Evolutionary conservation across 2,888 invertebrate genomes (phyloP), one percentile per base, ranked within the genome.

Genomic region (Aphelenchoides bicaudatus): DNA sequence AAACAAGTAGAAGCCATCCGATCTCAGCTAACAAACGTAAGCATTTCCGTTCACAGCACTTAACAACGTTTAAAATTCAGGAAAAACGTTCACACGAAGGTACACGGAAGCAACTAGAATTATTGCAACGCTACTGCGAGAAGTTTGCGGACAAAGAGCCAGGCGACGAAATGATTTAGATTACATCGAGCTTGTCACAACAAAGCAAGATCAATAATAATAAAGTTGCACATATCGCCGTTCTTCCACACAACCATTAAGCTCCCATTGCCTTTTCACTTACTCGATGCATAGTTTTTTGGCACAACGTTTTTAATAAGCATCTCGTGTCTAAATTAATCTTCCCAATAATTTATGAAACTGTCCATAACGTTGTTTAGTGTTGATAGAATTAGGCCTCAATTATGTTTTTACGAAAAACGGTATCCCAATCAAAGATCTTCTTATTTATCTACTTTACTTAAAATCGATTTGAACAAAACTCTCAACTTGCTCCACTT

Each of bases 11-110:
- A 68, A 19, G 54, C 59, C 10, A 39, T 69, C 29, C 47, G 49
- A 3, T 43, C 68, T 21, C 62, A 65, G 49, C 57, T 68, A 8
- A 47, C 59, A 8, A 54, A 43, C 53, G 68, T 71, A 54, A 31
- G 62, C 37, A 8, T 29, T 37, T 6, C 19, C 16, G 3, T 8
- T 28, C 30, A 28, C 19, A 27, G 16, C 1, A 6, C 10, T 21
- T 2, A 6, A 3, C 8, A 29, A 30, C 27, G n/a, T 27, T 1
- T 13, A 1, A 19, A 25, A 19, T 55, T 38, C 43, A 68, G 68
- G 68, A 68, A 61, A 49, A 61, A 52, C 51, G 61, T 34, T 54
- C 68, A 8, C 68, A 68, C 49, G 68, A 68, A 31, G 51, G 59
- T 19, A 68, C 68, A 3, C 39, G 61, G 30, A 48, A 55, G n/a